Conservation (phyloP, 1,140 invertebrate species). For the Drosophila ironensis region DNA sequence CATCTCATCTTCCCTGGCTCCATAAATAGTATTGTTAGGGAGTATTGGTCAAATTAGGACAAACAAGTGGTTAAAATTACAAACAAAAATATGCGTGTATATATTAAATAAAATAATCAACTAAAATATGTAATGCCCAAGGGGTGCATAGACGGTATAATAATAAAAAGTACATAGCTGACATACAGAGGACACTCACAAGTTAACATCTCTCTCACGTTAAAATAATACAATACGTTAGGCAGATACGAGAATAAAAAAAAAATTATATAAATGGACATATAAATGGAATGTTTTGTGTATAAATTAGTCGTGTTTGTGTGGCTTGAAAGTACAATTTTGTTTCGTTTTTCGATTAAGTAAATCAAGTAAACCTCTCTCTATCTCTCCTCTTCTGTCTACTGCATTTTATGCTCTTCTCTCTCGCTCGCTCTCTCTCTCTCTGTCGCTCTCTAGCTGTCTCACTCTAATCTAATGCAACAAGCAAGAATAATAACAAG, state of each 20-base stretch:
- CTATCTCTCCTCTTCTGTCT: slow-evolving; percentile 1
- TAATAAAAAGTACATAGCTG: slow-evolving; percentile 1
- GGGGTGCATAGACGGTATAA: slow-evolving; percentile 24
- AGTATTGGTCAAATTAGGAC: slow-evolving; percentile 44
- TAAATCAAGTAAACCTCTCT: slow-evolving; percentile 8
- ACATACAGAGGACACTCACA: slow-evolving; percentile 11
- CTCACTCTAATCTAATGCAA: slow-evolving; percentile 56
- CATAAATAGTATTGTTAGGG: slow-evolving; percentile 3
- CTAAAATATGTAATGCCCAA: slow-evolving; percentile 26
- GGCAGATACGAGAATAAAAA: too few species aligned
- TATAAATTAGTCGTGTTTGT: slow-evolving; percentile 40
- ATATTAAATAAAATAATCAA: slow-evolving; percentile 36
- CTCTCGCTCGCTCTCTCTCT: slow-evolving; percentile 9
- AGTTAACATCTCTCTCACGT: slow-evolving; percentile 11
- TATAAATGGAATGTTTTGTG: slow-evolving; percentile 59
- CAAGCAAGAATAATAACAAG: slow-evolving; percentile 60
- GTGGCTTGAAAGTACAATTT: slow-evolving; percentile 11
- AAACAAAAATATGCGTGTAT: slow-evolving; percentile 28
- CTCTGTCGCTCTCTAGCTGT: slow-evolving; percentile 5
- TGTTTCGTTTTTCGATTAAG: slow-evolving; percentile 4
- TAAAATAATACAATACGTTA: too few species aligned
- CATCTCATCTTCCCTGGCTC: neutral
- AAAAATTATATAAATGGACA: slow-evolving; percentile 28
- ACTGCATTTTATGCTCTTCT: slow-evolving; percentile 27
- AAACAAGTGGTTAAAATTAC: slow-evolving; percentile 19